phyloP scores from a whole-genome alignment of 1,140 invertebrate genomes.

The Sycophaga agraensis region DNA sequence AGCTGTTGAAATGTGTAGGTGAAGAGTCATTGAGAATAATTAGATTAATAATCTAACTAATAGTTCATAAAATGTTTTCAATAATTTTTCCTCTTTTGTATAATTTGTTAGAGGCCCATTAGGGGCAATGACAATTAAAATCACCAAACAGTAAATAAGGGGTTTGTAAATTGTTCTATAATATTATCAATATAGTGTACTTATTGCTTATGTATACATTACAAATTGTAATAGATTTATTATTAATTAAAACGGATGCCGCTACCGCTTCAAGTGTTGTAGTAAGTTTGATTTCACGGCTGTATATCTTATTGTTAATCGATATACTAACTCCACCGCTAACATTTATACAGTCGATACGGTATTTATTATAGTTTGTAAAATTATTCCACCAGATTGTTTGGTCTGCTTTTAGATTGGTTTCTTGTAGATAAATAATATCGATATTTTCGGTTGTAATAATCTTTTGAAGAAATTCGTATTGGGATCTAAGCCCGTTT shows the following conservation, averaged over 20 bases:
- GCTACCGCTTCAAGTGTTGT: constrained; percentile 37
- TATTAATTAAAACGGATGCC: constrained; percentile 30
- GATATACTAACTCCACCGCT: constrained; percentile 38
- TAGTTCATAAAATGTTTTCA: no score
- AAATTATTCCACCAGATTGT: background rate
- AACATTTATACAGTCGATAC: constrained; percentile 23
- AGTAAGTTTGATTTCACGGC: constrained; percentile 31
- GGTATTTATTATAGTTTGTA: constrained; percentile 32
- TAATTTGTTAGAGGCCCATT: no score
- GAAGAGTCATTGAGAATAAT: no score
- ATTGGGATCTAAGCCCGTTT: constrained; percentile 12
- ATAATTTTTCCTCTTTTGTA: no score
- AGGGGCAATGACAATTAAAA: no score
- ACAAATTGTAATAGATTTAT: constrained; percentile 33
- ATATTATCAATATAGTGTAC: constrained; percentile 29
- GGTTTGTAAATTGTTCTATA: no score
- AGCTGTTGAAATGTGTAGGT: no score
- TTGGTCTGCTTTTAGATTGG: background rate
- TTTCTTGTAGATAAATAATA: background rate
- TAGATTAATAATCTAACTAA: no score
- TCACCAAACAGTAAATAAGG: no score
- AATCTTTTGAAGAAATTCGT: constrained; percentile 12
- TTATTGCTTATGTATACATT: constrained; percentile 36
- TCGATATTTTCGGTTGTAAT: constrained; percentile 26
- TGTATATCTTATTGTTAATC: constrained; percentile 33